Percentiles rank a stretch among this genome's conserved stretches.
Conservation (phyloP, 2,113 vertebrate species). For the Ursus arctos region DNA sequence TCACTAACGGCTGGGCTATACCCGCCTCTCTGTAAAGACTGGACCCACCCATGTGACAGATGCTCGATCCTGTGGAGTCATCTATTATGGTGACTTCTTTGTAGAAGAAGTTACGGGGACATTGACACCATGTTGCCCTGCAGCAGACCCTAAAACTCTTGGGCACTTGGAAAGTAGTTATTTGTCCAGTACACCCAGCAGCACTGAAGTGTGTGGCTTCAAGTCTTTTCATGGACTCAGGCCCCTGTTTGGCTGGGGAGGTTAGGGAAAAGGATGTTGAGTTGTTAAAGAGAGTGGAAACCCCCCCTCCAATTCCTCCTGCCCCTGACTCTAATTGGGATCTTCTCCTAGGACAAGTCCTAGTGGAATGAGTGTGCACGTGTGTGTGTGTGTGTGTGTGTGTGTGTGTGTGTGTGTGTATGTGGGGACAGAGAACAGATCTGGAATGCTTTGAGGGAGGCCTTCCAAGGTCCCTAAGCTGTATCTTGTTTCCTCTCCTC, state of each 20-base stretch:
- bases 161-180: not conserved
- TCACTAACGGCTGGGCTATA: not conserved
- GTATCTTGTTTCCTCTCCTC: not conserved
- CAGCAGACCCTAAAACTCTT: not conserved
- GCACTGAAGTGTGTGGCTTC: not conserved
- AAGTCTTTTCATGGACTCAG: not conserved
- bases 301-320: not conserved
- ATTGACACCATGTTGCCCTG: not conserved
- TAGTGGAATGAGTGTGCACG: not conserved
- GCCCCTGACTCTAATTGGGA: not conserved
- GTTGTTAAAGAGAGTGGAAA: not conserved
- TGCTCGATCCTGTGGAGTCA: not conserved
- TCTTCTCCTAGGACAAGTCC: constrained; percentile 8
- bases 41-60: not conserved
- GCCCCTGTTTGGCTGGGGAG: not conserved
- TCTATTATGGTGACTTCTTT: not conserved
- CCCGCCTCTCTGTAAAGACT: not conserved
- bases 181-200: not conserved
- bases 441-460: not conserved
- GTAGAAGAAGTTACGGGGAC: not conserved
- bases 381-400: not conserved
- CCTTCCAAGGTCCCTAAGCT: not conserved
- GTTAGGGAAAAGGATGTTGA: not conserved
- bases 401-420: not conserved
- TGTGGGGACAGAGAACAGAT: not conserved